Evolutionary conservation across 2,797 vertebrate species (phyloP), one percentile per base, ranked within the genome.

Genomic region (Acipenser ruthenus): DNA sequence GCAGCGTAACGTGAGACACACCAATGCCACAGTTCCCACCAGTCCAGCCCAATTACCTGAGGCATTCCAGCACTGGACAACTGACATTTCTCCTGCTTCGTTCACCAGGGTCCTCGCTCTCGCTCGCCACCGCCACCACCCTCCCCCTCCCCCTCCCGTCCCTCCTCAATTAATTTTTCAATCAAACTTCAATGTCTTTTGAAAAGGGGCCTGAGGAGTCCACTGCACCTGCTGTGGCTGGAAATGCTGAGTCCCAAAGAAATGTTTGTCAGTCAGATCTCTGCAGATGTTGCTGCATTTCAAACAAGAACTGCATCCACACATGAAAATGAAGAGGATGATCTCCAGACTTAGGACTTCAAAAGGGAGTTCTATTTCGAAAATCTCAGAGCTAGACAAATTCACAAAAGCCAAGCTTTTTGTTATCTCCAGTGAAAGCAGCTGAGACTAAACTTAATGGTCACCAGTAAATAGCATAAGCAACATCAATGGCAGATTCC

Each of bases 21-120:
- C 49, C 12, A 69, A 62, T 72, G 79, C 77, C 83, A 77, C 48
- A 51, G 83, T 71, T 80, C 82, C 75, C 77, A 73, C 78, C 79
- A 82, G 82, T 78, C 79, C 80, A 81, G 80, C 83, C 82, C 86
- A 87, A 89, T 90, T 91, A 90, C 90, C 90, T 91, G 88, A 64
- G 80, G 79, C 79, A 84, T 82, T 85, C 81, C 82, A 75, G 53
- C 73, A 76, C 80, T 18, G 71, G 79, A 73, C 80, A 82, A 84
- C 79, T 82, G 83, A 86, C 81, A 86, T 77, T 70, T 74, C 66
- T 71, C 73, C 66, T 9, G 11, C n/a, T n/a, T n/a, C n/a, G n/a
- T n/a, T n/a, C n/a, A n/a, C n/a, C n/a, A n/a, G n/a, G n/a, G n/a
- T n/a, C n/a, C n/a, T n/a, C n/a, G n/a, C n/a, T n/a, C n/a, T n/a